Evolutionary conservation across 2,797 vertebrate species (phyloP).

Genomic region (Liparis tanakae): DNA sequence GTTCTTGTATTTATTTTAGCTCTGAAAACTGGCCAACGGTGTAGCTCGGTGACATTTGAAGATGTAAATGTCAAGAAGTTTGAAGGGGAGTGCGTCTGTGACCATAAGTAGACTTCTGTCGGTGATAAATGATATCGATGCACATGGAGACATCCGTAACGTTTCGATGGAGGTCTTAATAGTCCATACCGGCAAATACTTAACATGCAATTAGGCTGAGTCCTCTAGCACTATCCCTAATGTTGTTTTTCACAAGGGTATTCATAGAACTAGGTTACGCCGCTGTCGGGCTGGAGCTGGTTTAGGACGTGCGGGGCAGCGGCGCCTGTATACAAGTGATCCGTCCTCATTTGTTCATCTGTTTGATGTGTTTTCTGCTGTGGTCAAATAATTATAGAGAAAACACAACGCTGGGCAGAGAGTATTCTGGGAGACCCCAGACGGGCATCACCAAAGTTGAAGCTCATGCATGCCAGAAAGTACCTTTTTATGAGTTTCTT

Average conservation of each 20-base stretch:
- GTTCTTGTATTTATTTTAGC: constrained; percentile 31
- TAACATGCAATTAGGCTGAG: constrained; percentile 49
- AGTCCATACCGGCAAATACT: constrained; percentile 48
- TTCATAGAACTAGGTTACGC: constrained; percentile 55
- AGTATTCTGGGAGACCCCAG: not conserved
- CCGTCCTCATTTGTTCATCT: constrained; percentile 53
- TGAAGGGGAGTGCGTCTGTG: constrained; percentile 5
- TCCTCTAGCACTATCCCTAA: constrained; percentile 49
- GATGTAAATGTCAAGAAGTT: constrained; percentile 28
- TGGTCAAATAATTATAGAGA: constrained; percentile 19
- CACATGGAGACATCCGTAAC: constrained; percentile 5
- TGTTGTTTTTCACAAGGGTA: constrained; percentile 51
- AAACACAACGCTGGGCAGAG: constrained; percentile 4
- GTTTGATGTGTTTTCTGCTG: constrained; percentile 25
- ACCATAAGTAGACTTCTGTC: constrained; percentile 3
- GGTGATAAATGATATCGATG: constrained; percentile 21
- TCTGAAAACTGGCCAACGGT: constrained; percentile 15
- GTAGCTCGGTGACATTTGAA: constrained; percentile 36
- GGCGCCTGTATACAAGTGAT: constrained; percentile 32
- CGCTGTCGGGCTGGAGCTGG: constrained; percentile 62
- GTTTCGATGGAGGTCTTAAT: constrained; percentile 37
- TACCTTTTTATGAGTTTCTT: not conserved
- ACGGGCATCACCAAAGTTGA: not conserved
- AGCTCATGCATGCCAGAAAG: not conserved
- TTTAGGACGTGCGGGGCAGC: constrained; percentile 74